A percentile compares a stretch with the other conserved stretches of the same genome.
Conservation (phyloP, 2,113 vertebrate genomes). For the Pollachius pollachius region DNA sequence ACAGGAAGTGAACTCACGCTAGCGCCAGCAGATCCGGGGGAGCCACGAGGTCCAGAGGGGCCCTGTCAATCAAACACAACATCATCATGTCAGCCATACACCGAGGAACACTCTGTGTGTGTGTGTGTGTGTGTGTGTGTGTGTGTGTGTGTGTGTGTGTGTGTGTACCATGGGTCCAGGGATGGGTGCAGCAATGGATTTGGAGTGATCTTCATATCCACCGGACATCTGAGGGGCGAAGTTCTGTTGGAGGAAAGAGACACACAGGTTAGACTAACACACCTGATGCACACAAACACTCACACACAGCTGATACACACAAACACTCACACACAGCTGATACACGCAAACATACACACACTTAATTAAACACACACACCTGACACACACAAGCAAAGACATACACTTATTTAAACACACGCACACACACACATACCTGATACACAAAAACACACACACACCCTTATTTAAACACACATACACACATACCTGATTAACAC, state of each 20-base stretch:
- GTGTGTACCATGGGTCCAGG: conserved; percentile 88
- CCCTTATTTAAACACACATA: too few species aligned
- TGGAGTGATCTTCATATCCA: conserved; percentile 83
- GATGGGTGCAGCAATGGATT: conserved; percentile 80
- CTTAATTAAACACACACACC: neutral
- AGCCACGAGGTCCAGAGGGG: conserved; percentile 91
- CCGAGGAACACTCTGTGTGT: neutral
- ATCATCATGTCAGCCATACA: neutral
- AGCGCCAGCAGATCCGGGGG: conserved; percentile 85
- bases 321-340: too few species aligned
- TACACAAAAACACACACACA: neutral
- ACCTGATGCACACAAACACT: neutral
- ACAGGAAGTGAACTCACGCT: conserved; percentile 79
- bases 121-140: conserved; percentile 9
- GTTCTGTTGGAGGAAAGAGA: conserved; percentile 76
- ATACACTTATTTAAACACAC: neutral
- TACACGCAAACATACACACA: neutral
- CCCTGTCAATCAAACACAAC: conserved; percentile 73
- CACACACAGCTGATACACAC: neutral
- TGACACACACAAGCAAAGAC: neutral
- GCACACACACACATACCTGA: neutral
- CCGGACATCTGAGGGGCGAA: conserved; percentile 93
- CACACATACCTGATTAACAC: too few species aligned
- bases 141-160: conserved; percentile 35
- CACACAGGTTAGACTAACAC: neutral